These are phyloP conservation scores for Drosophila setosimentum DNA, from an alignment of 2,888 invertebrate species.

Conservation along the genomic window DNA sequence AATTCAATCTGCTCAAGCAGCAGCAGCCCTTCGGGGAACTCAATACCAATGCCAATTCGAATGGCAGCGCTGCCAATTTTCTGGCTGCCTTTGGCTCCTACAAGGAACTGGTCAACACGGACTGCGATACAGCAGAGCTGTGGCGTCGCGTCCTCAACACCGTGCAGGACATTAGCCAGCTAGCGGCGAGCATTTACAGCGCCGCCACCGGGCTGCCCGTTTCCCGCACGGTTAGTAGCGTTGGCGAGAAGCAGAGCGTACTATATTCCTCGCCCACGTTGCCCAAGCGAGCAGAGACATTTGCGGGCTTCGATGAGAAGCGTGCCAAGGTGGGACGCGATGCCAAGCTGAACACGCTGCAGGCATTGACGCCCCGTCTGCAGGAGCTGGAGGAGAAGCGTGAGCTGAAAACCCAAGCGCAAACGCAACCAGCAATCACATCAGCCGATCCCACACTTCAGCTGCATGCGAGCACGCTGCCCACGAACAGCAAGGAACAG, in stretches of 20 bases:
- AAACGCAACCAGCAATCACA: conserved; percentile 4
- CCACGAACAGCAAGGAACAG: conserved; percentile 77
- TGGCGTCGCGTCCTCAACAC: conserved; percentile 91
- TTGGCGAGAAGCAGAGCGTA: conserved; percentile 95
- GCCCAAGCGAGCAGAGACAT: conserved; percentile 97
- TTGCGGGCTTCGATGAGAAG: conserved; percentile 95
- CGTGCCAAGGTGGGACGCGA: conserved; percentile 85
- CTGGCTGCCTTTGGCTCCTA: conserved; percentile 86
- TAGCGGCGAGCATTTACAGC: conserved; percentile 90
- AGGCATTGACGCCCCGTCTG: conserved; percentile 75
- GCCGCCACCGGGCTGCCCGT: conserved; percentile 90
- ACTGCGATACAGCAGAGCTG: conserved; percentile 91
- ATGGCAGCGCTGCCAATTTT: conserved; percentile 83
- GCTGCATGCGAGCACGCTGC: conserved; percentile 77
- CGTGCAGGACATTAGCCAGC: conserved; percentile 88
- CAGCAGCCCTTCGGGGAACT: conserved; percentile 64
- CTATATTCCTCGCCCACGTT: conserved; percentile 94
- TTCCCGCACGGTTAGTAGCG: conserved; percentile 96
- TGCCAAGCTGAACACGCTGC: conserved; percentile 85
- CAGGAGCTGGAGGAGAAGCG: conserved; percentile 82
- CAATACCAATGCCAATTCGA: conserved; percentile 26
- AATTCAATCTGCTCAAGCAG: conserved; percentile 90
- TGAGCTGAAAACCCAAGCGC: conserved; percentile 65
- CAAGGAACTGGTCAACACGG: conserved; percentile 91
- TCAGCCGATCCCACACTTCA: conserved; percentile 28